Conservation (phyloP, 2,797 vertebrate genomes). For the Tokudaia tokunoshimensis region DNA sequence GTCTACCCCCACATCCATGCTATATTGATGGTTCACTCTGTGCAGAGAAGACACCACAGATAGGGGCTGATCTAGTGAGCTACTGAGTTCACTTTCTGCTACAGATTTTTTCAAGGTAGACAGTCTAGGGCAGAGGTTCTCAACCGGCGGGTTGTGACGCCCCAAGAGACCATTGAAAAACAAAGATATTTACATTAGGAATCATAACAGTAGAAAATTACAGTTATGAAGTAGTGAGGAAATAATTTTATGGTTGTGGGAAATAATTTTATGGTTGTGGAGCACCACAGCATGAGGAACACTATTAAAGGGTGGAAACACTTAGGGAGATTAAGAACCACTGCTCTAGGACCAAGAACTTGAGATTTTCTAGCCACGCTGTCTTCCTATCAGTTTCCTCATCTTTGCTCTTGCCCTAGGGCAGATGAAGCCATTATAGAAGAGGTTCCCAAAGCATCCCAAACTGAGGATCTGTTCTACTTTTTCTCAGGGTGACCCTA, state of each 20-base stretch:
- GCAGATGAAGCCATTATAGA: neutral
- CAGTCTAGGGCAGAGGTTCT: neutral
- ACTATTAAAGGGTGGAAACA: neutral
- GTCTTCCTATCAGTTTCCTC: neutral
- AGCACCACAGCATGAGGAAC: neutral
- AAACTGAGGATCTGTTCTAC: neutral
- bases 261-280: neutral
- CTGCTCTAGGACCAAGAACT: neutral
- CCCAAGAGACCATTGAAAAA: neutral
- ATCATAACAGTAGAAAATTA: neutral
- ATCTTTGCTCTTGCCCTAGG: neutral
- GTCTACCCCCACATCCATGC: accelerated
- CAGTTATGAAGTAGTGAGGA: neutral
- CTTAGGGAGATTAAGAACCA: neutral
- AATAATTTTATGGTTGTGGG: neutral
- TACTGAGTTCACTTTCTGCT: accelerated
- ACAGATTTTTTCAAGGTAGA: neutral
- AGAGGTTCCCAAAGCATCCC: neutral
- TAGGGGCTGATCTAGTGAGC: neutral
- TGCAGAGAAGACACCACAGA: neutral
- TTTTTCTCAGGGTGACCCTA: too few species aligned
- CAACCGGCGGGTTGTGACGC: neutral
- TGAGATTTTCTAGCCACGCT: accelerated
- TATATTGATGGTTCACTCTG: neutral
- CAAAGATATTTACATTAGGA: neutral